These are phyloP conservation scores for Bothrops jararaca DNA, from an alignment of 2,113 vertebrate species.

Conservation along the genomic window DNA sequence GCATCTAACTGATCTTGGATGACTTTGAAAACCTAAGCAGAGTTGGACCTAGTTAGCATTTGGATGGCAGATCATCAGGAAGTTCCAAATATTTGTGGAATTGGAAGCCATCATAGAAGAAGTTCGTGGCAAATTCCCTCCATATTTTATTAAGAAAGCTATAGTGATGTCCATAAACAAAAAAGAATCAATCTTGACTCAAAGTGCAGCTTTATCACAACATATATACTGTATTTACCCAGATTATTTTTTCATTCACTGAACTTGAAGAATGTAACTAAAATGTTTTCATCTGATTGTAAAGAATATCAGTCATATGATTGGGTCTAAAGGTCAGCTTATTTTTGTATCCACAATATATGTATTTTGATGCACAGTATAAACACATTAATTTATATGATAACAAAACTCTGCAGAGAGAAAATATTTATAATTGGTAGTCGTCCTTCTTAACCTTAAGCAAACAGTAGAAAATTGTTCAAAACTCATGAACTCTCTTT, in stretches of 20 bases:
- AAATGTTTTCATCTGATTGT: not conserved
- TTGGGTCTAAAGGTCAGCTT: not conserved
- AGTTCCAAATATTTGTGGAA: not conserved
- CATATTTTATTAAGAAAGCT: not conserved
- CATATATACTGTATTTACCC: not conserved
- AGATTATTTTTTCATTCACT: not conserved
- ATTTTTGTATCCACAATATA: not conserved
- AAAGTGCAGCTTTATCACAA: not conserved
- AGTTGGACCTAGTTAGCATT: not conserved
- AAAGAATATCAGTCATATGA: not conserved
- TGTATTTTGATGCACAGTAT: not conserved
- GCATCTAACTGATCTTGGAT: not conserved
- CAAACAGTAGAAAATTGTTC: constrained; percentile 35
- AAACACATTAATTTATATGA: not conserved
- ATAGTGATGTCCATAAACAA: not conserved
- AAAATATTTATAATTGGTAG: constrained; percentile 43
- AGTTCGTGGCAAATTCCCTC: not conserved
- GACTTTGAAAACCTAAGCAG: not conserved
- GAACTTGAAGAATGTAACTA: not conserved
- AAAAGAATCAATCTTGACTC: not conserved
- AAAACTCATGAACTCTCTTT: constrained; percentile 24
- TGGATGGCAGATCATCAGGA: not conserved
- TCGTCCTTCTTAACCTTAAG: constrained; percentile 31
- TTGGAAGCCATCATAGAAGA: not conserved
- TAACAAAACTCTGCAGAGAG: constrained; percentile 18